Evolutionary conservation across 2,888 invertebrate species (phyloP).

Genomic region (Hypolimnas misippus): DNA sequence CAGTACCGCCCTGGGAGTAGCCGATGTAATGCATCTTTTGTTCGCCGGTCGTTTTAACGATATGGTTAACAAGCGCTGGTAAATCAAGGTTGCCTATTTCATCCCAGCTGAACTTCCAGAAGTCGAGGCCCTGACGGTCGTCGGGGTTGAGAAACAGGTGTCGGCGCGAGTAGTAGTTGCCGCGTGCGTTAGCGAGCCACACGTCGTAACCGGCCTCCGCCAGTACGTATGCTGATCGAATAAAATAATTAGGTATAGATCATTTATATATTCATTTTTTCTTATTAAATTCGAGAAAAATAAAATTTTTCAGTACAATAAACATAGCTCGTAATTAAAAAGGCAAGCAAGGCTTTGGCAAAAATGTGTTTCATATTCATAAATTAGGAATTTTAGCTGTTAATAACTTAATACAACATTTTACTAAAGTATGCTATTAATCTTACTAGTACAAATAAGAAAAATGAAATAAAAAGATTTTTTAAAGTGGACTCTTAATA

Average conservation of each 20-base stretch:
- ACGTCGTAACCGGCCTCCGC: constrained; percentile 87
- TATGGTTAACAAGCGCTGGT: constrained; percentile 90
- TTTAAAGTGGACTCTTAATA: too few species aligned
- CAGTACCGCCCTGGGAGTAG: constrained; percentile 88
- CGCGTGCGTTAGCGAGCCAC: constrained; percentile 91
- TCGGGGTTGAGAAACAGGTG: constrained; percentile 74
- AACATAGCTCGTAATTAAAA: too few species aligned
- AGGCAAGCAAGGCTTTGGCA: too few species aligned
- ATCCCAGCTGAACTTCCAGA: constrained; percentile 90
- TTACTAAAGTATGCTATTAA: too few species aligned
- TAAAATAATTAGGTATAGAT: not conserved
- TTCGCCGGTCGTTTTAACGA: constrained; percentile 81
- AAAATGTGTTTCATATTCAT: too few species aligned
- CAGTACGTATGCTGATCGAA: constrained; percentile 65
- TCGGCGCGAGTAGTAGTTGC: constrained; percentile 85
- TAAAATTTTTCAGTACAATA: too few species aligned
- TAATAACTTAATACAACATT: too few species aligned
- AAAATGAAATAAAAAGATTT: too few species aligned
- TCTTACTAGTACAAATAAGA: too few species aligned
- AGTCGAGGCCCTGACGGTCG: constrained; percentile 56
- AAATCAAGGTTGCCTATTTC: constrained; percentile 90
- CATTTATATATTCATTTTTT: too few species aligned
- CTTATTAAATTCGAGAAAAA: too few species aligned
- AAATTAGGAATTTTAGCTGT: too few species aligned
- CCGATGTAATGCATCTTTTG: constrained; percentile 88